Percentiles rank a stretch among this genome's conserved stretches.
Evolutionary conservation across 2,113 vertebrate species (phyloP).

Genomic region (Phaethon lepturus): DNA sequence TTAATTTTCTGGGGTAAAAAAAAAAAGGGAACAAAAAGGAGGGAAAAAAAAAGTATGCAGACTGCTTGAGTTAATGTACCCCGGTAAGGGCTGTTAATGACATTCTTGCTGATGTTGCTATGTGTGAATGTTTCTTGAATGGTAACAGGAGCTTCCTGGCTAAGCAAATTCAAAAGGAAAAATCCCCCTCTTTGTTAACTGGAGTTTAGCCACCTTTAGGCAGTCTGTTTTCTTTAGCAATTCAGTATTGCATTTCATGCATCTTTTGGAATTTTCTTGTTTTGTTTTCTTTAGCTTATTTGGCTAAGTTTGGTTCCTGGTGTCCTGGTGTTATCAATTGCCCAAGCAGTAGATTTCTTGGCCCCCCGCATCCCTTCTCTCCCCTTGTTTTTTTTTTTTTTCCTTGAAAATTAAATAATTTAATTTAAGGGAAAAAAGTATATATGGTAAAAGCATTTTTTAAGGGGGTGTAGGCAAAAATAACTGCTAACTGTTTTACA

Average conservation of each 20-base stretch:
- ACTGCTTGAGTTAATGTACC: not conserved
- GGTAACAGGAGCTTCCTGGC: conserved; percentile 61
- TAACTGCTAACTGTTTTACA: not conserved
- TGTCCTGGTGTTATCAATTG: not conserved
- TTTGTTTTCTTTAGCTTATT: conserved; percentile 14
- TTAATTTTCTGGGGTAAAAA: not conserved
- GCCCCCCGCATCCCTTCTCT: accelerated
- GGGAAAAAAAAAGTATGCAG: not conserved
- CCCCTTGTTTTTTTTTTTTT: not conserved
- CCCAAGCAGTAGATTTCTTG: not conserved
- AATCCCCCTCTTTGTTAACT: conserved; percentile 45
- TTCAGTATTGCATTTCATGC: conserved; percentile 11
- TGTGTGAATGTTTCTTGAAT: conserved; percentile 32
- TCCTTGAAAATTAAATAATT: not conserved
- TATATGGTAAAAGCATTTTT: not conserved
- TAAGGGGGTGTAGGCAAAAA: not conserved
- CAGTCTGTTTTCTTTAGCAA: conserved; percentile 43
- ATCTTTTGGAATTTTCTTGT: conserved; percentile 7
- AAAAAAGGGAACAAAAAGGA: no score
- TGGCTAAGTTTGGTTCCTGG: not conserved
- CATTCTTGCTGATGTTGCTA: conserved; percentile 44
- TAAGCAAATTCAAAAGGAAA: conserved; percentile 51
- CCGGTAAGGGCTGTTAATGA: conserved; percentile 1
- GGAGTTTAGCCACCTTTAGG: conserved; percentile 11
- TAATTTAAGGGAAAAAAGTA: not conserved